phyloP scores from a whole-genome alignment of 92 coral and sea anemone genomes.

The Umimayanthus chanpuru region DNA sequence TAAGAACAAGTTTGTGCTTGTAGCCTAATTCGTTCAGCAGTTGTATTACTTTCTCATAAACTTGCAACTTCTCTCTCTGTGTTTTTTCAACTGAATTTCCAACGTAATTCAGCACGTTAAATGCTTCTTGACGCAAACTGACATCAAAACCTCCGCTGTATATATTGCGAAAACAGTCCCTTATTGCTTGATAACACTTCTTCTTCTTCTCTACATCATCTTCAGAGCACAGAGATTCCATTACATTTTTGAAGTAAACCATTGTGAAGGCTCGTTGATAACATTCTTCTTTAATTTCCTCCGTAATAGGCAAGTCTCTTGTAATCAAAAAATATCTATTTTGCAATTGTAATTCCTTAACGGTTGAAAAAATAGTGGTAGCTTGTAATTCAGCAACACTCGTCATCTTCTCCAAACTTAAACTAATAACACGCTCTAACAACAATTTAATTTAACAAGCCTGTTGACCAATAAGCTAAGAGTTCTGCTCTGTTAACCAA shows the following conservation, averaged over 20 bases:
- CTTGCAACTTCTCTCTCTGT: conserved; percentile 18
- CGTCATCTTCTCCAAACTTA: conserved; percentile 14
- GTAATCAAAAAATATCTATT: no score
- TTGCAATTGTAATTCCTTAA: no score
- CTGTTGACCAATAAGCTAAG: not conserved
- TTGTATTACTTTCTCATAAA: no score
- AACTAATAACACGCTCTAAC: not conserved
- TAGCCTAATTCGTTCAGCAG: conserved; percentile 10
- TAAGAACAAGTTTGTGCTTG: not conserved
- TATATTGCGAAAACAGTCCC: conserved; percentile 15
- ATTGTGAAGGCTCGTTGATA: conserved; percentile 2
- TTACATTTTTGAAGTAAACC: conserved; percentile 12
- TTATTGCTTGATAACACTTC: not conserved
- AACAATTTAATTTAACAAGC: conserved; percentile 2
- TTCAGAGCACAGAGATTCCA: conserved; percentile 18
- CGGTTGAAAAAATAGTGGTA: not conserved
- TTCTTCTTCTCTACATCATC: not conserved
- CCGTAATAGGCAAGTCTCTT: conserved; percentile 5
- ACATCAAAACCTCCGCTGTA: no score
- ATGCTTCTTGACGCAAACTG: no score
- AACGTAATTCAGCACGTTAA: conserved; percentile 14
- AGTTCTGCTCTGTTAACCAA: not conserved
- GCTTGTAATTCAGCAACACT: not conserved
- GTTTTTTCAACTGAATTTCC: conserved; percentile 18
- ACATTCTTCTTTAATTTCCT: not conserved